Base-by-base conservation (phyloP, 1,140 invertebrate species). In the Aphidius gifuensis region DNA sequence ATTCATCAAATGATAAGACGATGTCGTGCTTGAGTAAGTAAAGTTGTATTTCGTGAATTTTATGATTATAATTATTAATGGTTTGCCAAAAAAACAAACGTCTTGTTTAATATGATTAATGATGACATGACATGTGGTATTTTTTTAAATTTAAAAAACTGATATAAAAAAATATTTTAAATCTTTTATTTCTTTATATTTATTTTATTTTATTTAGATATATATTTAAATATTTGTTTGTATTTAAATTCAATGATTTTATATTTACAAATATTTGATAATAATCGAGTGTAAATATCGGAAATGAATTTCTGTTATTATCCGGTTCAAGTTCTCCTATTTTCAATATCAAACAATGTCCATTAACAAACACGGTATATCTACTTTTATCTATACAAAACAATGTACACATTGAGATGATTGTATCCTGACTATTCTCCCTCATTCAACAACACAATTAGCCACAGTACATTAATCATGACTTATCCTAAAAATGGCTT, bases 1-100 rank as follows among this genome's bases (percentile, higher is more conserved):
- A 74, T 78, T 67, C 69, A 67, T 79, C 75, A 78, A 76, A 74
- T 57, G 62, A 68, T 69, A 68, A 75, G 68, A 70, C n/a, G n/a
- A n/a, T n/a, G n/a, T n/a, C n/a, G n/a, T n/a, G n/a, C n/a, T n/a
- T 23, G 23, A 23, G 23, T 23, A 2, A 23, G 23, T 23, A 23
- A 23, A 23, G 23, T 23, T 23, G 23, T 23, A 23, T n/a, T n/a
- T n/a, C n/a, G n/a, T n/a, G n/a, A n/a, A n/a, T n/a, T n/a, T n/a
- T n/a, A n/a, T n/a, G n/a, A n/a, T n/a, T n/a, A 23, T 23, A 23
- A 23, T 23, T 23, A 23, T 23, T 23, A 23, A 23, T 23, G 23
- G 23, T 23, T 23, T 23, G 23, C 60, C 40, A n/a, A 16, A 42
- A n/a, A 16, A 32, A 11, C 61, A 55, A 64, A 73, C 63, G 63